Percentiles rank a stretch among this genome's conserved stretches.
phyloP scores from a whole-genome alignment of 2,113 vertebrate species.

The Chionodraco myersi region DNA sequence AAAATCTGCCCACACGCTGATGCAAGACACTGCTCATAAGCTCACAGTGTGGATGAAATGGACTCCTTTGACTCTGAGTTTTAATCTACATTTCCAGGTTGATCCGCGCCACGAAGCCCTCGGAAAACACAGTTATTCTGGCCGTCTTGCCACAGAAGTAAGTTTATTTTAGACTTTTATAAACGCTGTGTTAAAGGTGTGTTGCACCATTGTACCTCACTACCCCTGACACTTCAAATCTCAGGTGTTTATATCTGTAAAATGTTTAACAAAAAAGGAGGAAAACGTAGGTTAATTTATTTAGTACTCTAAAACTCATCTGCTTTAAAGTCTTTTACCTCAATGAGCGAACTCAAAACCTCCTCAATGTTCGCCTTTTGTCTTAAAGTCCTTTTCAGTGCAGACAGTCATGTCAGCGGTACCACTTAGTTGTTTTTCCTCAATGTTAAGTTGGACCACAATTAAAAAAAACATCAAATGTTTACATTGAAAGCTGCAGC shows the following conservation, averaged over 20 bases:
- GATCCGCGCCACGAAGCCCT: conserved; percentile 90
- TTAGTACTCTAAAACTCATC: neutral
- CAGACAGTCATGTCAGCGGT: too few species aligned
- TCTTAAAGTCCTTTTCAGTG: too few species aligned
- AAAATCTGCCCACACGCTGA: conserved; percentile 46
- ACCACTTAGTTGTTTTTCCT: neutral
- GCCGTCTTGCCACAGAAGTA: conserved; percentile 90
- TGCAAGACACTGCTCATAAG: conserved; percentile 21
- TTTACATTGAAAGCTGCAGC: neutral
- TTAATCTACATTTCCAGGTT: conserved; percentile 81
- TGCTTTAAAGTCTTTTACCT: too few species aligned
- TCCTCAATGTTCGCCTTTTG: too few species aligned
- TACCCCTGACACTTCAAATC: neutral
- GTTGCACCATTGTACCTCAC: neutral
- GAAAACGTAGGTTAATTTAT: neutral
- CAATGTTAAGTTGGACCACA: neutral
- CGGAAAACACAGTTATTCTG: conserved; percentile 91
- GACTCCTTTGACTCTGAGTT: conserved; percentile 20
- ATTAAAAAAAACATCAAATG: neutral
- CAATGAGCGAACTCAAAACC: too few species aligned
- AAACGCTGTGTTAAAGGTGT: neutral
- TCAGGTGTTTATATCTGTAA: too few species aligned
- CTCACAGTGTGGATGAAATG: conserved; percentile 23
- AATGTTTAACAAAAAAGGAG: neutral
- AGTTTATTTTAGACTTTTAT: conserved; percentile 65